Evolutionary conservation across 2,888 invertebrate species (phyloP).

Genomic region (Poecilus cupreus): DNA sequence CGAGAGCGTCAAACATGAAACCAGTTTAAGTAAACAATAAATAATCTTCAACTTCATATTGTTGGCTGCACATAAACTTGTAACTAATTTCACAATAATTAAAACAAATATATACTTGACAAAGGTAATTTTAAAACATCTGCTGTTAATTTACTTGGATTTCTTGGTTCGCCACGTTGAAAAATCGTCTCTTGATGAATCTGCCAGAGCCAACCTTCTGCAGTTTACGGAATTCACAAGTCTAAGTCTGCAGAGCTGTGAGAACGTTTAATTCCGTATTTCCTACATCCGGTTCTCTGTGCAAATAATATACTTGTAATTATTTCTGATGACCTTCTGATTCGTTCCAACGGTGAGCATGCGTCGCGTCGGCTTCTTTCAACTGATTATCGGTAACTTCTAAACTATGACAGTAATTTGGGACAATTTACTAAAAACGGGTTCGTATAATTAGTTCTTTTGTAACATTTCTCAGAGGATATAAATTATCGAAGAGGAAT

Average conservation of each 20-base stretch:
- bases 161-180: conserved; percentile 6
- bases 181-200: background rate
- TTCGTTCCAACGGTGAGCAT: conserved; percentile 42
- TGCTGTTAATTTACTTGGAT: background rate
- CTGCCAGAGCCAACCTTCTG: background rate
- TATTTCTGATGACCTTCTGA: conserved; percentile 43
- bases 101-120: background rate
- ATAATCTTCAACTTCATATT: no score
- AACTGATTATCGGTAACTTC: background rate
- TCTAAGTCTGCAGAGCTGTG: background rate
- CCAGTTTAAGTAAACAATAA: no score
- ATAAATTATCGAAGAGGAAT: no score
- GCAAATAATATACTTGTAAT: conserved; percentile 45
- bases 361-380: background rate
- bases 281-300: conserved; percentile 51
- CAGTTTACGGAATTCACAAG: background rate
- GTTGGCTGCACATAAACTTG: no score
- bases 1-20: no score
- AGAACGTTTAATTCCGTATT: conserved; percentile 48
- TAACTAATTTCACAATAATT: no score
- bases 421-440: background rate
- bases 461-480: no score
- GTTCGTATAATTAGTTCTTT: no score
- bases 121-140: background rate
- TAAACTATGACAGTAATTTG: background rate